These are phyloP conservation scores for Drosophila carrolli DNA, from an alignment of 1,140 invertebrate species.

Conservation along the genomic window DNA sequence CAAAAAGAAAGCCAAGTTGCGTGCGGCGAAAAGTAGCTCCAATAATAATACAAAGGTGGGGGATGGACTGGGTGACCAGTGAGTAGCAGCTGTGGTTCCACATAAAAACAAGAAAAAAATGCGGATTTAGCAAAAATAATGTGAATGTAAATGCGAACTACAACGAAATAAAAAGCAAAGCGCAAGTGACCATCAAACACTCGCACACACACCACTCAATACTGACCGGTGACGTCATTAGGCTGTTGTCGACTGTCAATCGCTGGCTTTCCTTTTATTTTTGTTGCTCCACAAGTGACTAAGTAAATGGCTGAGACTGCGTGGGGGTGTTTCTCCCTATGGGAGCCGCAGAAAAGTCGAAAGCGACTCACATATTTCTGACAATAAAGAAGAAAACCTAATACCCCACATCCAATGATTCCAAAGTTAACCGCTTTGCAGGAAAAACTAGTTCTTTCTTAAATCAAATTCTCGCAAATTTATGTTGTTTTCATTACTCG, in stretches of 20 bases:
- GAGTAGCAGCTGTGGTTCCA: conserved; percentile 52
- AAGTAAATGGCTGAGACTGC: conserved; percentile 10
- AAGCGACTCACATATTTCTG: conserved; percentile 16
- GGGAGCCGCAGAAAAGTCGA: conserved; percentile 10
- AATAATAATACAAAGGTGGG: conserved; percentile 47
- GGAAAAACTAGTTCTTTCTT: too few species aligned
- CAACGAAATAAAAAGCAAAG: conserved; percentile 54
- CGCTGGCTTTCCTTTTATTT: conserved; percentile 4
- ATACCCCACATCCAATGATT: neutral
- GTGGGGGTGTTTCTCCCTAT: conserved; percentile 13
- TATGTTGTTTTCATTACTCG: too few species aligned
- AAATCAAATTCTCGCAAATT: too few species aligned
- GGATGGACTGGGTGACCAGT: conserved; percentile 21
- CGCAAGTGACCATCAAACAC: conserved; percentile 56
- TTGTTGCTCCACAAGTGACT: conserved; percentile 13
- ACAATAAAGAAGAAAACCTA: conserved; percentile 14
- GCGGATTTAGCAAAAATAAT: conserved; percentile 66
- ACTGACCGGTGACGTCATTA: conserved; percentile 62
- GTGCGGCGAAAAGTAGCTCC: conserved; percentile 63
- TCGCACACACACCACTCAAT: conserved; percentile 7
- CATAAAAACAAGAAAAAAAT: conserved; percentile 72
- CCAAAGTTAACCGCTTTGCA: neutral
- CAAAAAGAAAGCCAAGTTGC: conserved; percentile 55
- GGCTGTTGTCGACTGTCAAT: conserved; percentile 63
- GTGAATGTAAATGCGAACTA: conserved; percentile 58